Percentiles rank a stretch among this genome's conserved stretches.
Conservation (phyloP, 2,888 invertebrate species). For the Quadriops clusia region DNA sequence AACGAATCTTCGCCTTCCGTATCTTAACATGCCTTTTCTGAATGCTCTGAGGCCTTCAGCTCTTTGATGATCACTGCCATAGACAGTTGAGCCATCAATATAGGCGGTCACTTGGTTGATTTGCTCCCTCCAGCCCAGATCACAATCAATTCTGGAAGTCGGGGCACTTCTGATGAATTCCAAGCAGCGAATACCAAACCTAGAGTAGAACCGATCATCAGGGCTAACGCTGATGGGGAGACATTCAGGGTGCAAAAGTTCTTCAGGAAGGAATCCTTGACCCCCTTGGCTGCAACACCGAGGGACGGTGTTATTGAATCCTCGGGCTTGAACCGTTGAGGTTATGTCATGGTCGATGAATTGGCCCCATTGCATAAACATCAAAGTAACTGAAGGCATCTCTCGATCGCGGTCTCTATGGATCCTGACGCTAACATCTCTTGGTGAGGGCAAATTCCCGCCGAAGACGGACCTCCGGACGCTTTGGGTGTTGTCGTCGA, state of each 20-base stretch:
- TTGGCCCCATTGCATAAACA: constrained; percentile 88
- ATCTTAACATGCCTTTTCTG: constrained; percentile 41
- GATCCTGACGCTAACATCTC: constrained; percentile 58
- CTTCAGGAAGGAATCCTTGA: constrained; percentile 45
- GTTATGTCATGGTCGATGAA: constrained; percentile 82
- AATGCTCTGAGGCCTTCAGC: constrained; percentile 65
- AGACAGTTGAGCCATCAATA: constrained; percentile 71
- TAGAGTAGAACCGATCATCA: constrained; percentile 61
- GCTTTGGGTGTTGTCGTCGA: constrained; percentile 58
- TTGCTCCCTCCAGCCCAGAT: constrained; percentile 73
- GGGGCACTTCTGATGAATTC: constrained; percentile 77
- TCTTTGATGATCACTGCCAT: constrained; percentile 62
- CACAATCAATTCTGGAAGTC: constrained; percentile 66
- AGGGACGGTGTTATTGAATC: constrained; percentile 68
- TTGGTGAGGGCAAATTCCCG: constrained; percentile 55
- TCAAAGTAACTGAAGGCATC: constrained; percentile 56
- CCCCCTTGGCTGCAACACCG: constrained; percentile 60
- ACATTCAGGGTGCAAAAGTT: constrained; percentile 72
- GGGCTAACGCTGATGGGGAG: constrained; percentile 64
- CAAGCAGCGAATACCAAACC: constrained; percentile 60
- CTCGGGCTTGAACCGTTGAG: constrained; percentile 61
- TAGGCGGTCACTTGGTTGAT: constrained; percentile 75
- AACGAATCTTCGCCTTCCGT: constrained; percentile 39
- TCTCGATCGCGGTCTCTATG: constrained; percentile 55
- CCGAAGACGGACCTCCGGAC: constrained; percentile 48